A percentile compares a stretch with the other conserved stretches of the same genome.
phyloP scores from a whole-genome alignment of 1,140 invertebrate species.

The Conopomorpha cramerella region DNA sequence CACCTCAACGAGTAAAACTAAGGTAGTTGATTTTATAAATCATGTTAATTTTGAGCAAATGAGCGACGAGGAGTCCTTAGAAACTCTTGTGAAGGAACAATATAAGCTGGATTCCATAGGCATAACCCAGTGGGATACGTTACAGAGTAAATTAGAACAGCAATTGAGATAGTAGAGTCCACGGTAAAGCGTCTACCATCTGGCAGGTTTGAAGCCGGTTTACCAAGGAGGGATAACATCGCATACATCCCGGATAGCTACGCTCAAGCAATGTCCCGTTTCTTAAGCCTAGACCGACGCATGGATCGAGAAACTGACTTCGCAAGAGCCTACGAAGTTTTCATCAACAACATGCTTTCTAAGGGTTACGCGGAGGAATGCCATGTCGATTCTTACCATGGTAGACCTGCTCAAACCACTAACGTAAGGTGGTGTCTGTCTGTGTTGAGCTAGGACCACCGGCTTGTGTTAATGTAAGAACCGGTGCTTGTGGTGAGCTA shows the following conservation, averaged over 20 bases:
- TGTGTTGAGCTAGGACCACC: no score
- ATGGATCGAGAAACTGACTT: background rate
- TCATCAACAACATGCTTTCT: slow-evolving; percentile 1
- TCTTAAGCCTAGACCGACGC: slow-evolving; percentile 1
- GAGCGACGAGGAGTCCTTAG: slow-evolving; percentile 1
- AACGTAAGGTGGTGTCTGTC: no score
- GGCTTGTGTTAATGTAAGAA: no score
- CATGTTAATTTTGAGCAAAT: background rate
- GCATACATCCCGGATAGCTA: slow-evolving; percentile 8
- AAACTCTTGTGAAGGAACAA: slow-evolving; percentile 5
- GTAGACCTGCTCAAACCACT: no score
- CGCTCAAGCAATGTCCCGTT: slow-evolving; percentile 4
- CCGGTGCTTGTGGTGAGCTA: no score
- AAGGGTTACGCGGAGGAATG: slow-evolving; percentile 7
- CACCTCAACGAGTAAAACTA: background rate
- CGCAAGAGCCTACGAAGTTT: background rate
- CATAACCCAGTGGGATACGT: slow-evolving; percentile 1
- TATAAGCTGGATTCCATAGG: slow-evolving; percentile 12
- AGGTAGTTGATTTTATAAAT: slow-evolving; percentile 5
- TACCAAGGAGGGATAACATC: slow-evolving; percentile 8
- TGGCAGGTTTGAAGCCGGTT: slow-evolving; percentile 8
- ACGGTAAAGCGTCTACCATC: slow-evolving; percentile 2
- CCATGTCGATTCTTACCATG: background rate
- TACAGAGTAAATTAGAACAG: slow-evolving; percentile 2
- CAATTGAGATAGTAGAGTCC: slow-evolving; percentile 2